Conservation (phyloP, 2,797 vertebrate species). For the Phalanger gymnotis region DNA sequence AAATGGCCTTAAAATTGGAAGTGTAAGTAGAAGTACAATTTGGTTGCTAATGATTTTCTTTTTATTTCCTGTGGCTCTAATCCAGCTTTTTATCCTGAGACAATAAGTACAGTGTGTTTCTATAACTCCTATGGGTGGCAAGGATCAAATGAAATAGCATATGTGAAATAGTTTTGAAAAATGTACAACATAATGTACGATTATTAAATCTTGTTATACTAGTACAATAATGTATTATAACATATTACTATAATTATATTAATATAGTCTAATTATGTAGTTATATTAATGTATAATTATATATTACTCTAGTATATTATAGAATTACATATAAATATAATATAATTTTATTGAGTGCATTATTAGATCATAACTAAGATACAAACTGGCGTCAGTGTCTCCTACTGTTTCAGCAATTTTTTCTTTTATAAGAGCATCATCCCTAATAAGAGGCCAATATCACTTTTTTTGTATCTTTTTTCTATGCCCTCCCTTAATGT, state of each 20-base stretch:
- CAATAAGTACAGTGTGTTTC: background rate
- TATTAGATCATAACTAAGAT: background rate
- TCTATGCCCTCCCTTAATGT: background rate
- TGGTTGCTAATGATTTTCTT: background rate
- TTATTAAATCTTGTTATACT: background rate
- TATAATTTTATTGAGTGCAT: background rate
- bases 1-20: background rate
- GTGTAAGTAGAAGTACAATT: background rate
- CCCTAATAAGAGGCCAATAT: background rate
- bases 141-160: background rate
- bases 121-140: background rate
- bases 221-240: background rate
- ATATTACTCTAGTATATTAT: background rate
- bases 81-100: background rate
- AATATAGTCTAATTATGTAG: background rate
- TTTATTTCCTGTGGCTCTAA: background rate
- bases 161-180: background rate
- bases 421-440: background rate
- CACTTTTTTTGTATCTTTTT: background rate
- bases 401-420: background rate
- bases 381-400: background rate
- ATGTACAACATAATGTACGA: background rate
- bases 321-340: background rate
- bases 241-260: background rate
- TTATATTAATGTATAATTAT: background rate